These are phyloP conservation scores for Carassius gibelio DNA, from an alignment of 2,113 vertebrate species.

Conservation along the genomic window DNA sequence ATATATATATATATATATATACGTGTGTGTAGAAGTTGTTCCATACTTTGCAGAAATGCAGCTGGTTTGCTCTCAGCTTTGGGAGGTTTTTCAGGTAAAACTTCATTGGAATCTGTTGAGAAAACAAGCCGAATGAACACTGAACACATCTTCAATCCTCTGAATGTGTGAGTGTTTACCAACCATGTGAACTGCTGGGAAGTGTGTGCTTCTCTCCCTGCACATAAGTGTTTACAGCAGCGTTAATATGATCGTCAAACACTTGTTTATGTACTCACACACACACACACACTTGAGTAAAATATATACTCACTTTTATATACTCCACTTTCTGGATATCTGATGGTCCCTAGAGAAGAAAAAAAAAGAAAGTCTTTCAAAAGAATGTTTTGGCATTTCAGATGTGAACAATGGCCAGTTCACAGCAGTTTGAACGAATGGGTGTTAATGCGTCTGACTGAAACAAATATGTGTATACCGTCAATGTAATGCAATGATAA, in stretches of 20 bases:
- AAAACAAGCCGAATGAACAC: background rate
- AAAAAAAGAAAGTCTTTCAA: background rate
- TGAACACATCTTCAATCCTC: background rate
- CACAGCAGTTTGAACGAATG: background rate
- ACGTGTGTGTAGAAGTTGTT: background rate
- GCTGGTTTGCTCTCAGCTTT: background rate
- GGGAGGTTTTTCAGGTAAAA: background rate
- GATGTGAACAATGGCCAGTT: background rate
- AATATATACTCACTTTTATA: background rate
- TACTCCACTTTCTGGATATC: background rate
- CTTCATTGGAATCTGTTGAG: background rate
- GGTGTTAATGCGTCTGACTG: background rate
- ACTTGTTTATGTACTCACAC: background rate
- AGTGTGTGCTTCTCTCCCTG: background rate
- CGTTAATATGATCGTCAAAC: background rate
- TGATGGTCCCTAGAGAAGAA: background rate
- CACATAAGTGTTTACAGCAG: background rate
- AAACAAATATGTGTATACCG: background rate
- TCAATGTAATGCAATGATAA: too few relatives aligned
- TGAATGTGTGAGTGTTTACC: background rate
- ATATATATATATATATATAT: too few relatives aligned
- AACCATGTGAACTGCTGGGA: background rate
- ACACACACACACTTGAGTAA: background rate
- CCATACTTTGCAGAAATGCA: slow-evolving; percentile 23
- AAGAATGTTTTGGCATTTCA: background rate